Evolutionary conservation across 2,888 invertebrate species (phyloP).

Genomic region (Cactoblastis cactorum): DNA sequence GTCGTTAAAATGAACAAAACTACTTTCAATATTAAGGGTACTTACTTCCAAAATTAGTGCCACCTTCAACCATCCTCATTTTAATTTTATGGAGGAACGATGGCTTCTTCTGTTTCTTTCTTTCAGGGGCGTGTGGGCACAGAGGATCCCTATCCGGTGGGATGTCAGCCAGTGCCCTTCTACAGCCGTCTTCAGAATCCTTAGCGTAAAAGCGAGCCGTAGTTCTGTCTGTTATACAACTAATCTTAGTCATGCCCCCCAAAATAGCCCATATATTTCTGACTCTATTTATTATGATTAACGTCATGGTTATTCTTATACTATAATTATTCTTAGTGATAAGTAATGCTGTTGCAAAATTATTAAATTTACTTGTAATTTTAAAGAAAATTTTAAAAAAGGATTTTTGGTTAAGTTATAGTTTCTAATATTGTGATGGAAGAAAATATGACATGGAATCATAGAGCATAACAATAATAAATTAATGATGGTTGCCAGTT

Average conservation of each 20-base stretch:
- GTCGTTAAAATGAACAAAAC: too few relatives aligned
- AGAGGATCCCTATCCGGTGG: conserved; percentile 41
- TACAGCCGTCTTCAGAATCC: conserved; percentile 39
- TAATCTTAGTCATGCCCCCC: conserved; percentile 19
- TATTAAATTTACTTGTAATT: conserved; percentile 3
- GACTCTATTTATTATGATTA: conserved; percentile 28
- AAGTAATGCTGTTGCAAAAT: conserved; percentile 12
- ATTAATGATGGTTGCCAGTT: neutral
- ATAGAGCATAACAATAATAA: neutral
- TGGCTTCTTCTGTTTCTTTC: conserved; percentile 38
- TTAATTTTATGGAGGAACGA: conserved; percentile 63
- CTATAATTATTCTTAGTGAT: neutral
- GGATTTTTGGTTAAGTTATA: neutral
- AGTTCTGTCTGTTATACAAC: neutral
- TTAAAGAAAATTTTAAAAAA: neutral
- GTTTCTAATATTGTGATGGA: neutral
- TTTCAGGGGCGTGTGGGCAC: conserved; percentile 47
- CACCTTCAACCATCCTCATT: conserved; percentile 59
- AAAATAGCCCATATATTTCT: conserved; percentile 34
- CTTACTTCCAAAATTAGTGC: conserved; percentile 71
- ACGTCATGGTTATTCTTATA: neutral
- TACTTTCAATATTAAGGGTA: too few relatives aligned
- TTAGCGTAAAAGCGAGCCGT: conserved; percentile 39
- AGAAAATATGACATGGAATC: neutral
- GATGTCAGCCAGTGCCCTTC: conserved; percentile 53